These are phyloP conservation scores for Isurus oxyrinchus DNA, from an alignment of 2,113 vertebrate genomes.

Conservation along the genomic window DNA sequence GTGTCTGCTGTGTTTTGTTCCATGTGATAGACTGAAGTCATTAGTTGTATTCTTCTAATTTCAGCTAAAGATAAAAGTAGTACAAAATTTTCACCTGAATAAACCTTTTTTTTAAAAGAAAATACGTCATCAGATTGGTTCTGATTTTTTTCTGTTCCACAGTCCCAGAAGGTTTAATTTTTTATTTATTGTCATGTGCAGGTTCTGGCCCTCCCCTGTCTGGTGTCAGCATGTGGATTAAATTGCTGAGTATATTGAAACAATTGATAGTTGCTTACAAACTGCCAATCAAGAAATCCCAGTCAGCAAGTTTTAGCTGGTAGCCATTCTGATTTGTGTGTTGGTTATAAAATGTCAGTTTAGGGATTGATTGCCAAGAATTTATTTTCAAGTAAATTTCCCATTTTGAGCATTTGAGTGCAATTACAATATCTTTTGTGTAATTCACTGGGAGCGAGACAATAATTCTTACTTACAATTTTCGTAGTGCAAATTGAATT, in stretches of 20 bases:
- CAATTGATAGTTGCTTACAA: not conserved
- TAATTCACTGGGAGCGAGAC: not conserved
- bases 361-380: not conserved
- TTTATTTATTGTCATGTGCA: not conserved
- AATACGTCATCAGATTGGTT: not conserved
- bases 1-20: not conserved
- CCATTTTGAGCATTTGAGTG: not conserved
- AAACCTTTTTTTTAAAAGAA: not conserved
- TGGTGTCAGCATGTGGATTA: not conserved
- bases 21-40: not conserved
- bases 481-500: not conserved
- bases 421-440: not conserved
- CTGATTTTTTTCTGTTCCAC: not conserved
- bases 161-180: not conserved
- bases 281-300: not conserved
- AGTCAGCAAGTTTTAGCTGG: not conserved
- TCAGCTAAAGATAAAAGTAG: not conserved
- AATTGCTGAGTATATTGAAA: conserved; percentile 15
- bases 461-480: not conserved
- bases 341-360: not conserved
- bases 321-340: not conserved
- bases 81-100: not conserved
- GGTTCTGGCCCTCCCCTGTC: not conserved
- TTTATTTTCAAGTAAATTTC: not conserved
- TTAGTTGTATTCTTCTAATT: not conserved